These are phyloP conservation scores for Melopsittacus undulatus DNA, from an alignment of 2,797 vertebrate genomes.

Conservation along the genomic window DNA sequence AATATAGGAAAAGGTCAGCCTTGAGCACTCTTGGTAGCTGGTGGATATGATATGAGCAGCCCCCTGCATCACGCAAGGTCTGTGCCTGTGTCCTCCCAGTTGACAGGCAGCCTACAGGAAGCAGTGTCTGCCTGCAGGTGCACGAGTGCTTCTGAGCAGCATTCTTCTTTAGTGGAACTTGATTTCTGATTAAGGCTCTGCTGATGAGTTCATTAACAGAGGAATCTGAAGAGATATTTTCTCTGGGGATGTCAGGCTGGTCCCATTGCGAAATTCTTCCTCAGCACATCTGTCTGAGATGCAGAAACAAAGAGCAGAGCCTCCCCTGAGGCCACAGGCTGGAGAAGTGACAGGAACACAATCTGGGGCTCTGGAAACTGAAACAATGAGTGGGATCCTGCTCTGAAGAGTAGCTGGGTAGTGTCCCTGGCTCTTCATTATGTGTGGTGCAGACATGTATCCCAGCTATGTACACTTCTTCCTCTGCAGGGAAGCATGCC, in stretches of 20 bases:
- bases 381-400: neutral
- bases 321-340: neutral
- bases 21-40: neutral
- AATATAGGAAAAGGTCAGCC: neutral
- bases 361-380: rapidly evolving
- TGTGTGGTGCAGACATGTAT: neutral
- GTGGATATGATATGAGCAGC: neutral
- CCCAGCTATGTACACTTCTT: neutral
- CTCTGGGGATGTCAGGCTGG: neutral
- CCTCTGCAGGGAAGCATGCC: neutral
- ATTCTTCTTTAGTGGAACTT: neutral
- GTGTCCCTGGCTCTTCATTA: neutral
- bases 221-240: conserved; percentile 39
- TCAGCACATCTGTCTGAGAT: conserved; percentile 27
- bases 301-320: conserved; percentile 24
- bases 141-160: neutral
- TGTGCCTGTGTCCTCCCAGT: neutral
- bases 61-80: neutral
- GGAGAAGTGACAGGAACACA: neutral
- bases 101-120: neutral
- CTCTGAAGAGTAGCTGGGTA: neutral
- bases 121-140: neutral
- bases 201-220: conserved; percentile 40
- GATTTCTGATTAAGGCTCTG: neutral
- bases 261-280: conserved; percentile 28